A percentile compares a stretch with the other conserved stretches of the same genome.
Evolutionary conservation across 2,888 invertebrate genomes (phyloP).

Genomic region (Epirrhoe alternata): DNA sequence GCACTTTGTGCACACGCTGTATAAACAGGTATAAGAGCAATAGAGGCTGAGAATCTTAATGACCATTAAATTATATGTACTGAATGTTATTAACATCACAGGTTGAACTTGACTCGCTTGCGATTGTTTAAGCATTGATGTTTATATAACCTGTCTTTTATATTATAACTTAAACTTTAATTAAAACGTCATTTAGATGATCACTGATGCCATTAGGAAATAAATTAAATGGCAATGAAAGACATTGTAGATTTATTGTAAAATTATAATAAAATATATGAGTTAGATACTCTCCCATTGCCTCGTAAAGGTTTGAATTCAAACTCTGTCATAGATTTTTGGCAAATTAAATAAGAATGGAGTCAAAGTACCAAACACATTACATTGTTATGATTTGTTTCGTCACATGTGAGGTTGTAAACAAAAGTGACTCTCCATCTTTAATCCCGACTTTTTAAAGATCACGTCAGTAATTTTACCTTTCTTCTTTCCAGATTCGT

Average conservation of each 20-base stretch:
- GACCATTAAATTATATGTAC: conserved; percentile 66
- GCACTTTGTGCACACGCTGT: conserved; percentile 43
- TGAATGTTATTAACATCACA: conserved; percentile 66
- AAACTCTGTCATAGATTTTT: too few relatives aligned
- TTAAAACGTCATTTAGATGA: neutral
- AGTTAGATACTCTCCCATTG: too few relatives aligned
- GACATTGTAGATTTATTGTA: neutral
- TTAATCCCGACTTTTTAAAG: neutral
- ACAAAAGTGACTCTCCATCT: too few relatives aligned
- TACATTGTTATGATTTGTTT: too few relatives aligned
- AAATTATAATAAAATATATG: neutral
- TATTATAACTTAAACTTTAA: neutral
- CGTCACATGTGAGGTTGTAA: too few relatives aligned
- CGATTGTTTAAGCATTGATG: conserved; percentile 44
- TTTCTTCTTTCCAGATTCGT: conserved; percentile 87
- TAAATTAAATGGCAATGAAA: neutral
- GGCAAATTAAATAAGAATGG: too few relatives aligned
- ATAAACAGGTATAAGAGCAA: conserved; percentile 13
- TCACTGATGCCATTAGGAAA: neutral
- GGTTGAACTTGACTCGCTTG: conserved; percentile 73
- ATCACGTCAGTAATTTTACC: conserved; percentile 33
- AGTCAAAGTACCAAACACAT: too few relatives aligned
- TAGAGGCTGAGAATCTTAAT: conserved; percentile 60
- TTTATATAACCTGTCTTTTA: conserved; percentile 33
- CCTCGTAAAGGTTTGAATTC: too few relatives aligned